Evolutionary conservation across 2,888 invertebrate genomes (phyloP).

Genomic region (Conops quadrifasciatus): DNA sequence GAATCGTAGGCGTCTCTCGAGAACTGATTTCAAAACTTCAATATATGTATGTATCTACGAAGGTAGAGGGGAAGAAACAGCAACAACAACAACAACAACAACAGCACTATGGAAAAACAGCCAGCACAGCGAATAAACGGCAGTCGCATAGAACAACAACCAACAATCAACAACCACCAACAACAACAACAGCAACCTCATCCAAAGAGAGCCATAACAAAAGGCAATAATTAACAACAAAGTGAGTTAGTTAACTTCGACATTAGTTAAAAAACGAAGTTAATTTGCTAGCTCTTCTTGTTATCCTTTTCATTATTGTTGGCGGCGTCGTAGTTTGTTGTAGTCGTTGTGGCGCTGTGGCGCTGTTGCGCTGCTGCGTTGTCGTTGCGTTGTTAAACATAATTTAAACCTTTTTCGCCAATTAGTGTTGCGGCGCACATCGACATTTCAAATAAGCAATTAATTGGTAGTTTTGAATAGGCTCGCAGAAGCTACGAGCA

Average conservation of each 20-base stretch:
- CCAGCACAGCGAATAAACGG: slow-evolving; percentile 22
- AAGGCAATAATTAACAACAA: slow-evolving; percentile 35
- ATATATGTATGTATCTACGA: too few species aligned
- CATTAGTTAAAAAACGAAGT: slow-evolving; percentile 34
- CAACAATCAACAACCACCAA: too few species aligned
- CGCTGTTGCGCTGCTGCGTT: slow-evolving; percentile 23
- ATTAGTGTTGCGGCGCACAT: slow-evolving; percentile 31
- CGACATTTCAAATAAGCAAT: slow-evolving; percentile 52
- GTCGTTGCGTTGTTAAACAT: slow-evolving; percentile 28
- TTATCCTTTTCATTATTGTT: slow-evolving; percentile 26
- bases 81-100: neutral
- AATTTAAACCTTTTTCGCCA: slow-evolving; percentile 33
- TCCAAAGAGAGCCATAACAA: slow-evolving; percentile 10
- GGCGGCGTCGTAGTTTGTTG: slow-evolving; percentile 5
- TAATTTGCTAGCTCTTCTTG: slow-evolving; percentile 33
- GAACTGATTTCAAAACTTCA: too few species aligned
- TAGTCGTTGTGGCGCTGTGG: slow-evolving; percentile 37
- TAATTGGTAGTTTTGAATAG: slow-evolving; percentile 50
- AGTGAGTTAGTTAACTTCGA: slow-evolving; percentile 33
- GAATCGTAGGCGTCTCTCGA: too few species aligned
- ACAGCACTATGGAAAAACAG: slow-evolving; percentile 25
- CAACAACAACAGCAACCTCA: slow-evolving; percentile 24
- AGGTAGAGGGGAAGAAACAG: too few species aligned
- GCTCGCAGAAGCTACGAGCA: slow-evolving; percentile 44
- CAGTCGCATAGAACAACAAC: slow-evolving; percentile 2